These are phyloP conservation scores for Holocentrus rufus DNA, from an alignment of 2,797 vertebrate genomes.

Conservation along the genomic window DNA sequence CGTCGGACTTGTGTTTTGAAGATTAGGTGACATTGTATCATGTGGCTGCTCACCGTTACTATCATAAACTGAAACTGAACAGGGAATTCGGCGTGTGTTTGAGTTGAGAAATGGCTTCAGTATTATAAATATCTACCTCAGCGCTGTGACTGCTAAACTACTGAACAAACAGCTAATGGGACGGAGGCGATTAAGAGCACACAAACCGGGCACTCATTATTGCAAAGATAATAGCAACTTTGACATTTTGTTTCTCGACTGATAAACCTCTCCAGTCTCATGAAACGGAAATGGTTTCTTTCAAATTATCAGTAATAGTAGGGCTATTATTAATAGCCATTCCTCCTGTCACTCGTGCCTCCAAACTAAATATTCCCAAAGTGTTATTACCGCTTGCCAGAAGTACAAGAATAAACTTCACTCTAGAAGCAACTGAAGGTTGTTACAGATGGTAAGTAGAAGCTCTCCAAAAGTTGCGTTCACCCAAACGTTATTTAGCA, in stretches of 20 bases:
- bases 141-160: background rate
- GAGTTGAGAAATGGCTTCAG: conserved; percentile 17
- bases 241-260: background rate
- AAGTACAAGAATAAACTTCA: conserved; percentile 90
- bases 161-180: conserved; percentile 10
- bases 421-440: conserved; percentile 92
- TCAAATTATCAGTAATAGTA: conserved; percentile 3
- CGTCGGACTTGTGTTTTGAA: background rate
- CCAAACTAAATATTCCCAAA: conserved; percentile 93
- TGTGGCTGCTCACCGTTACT: conserved; percentile 42
- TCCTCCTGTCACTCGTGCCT: conserved; percentile 55
- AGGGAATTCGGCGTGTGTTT: conserved; percentile 37
- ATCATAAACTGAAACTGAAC: conserved; percentile 40
- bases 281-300: conserved; percentile 58
- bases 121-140: background rate
- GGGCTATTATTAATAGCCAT: conserved; percentile 21
- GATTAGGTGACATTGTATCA: conserved; percentile 30
- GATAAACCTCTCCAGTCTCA: background rate
- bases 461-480: background rate
- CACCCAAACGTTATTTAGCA: background rate
- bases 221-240: conserved; percentile 18
- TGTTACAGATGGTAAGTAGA: conserved; percentile 96
- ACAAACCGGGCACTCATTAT: conserved; percentile 29
- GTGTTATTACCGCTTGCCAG: conserved; percentile 92
- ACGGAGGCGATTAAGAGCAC: conserved; percentile 24